A percentile compares a stretch with the other conserved stretches of the same genome.
phyloP scores from a whole-genome alignment of 2,113 vertebrate species.

The Columba janthina region DNA sequence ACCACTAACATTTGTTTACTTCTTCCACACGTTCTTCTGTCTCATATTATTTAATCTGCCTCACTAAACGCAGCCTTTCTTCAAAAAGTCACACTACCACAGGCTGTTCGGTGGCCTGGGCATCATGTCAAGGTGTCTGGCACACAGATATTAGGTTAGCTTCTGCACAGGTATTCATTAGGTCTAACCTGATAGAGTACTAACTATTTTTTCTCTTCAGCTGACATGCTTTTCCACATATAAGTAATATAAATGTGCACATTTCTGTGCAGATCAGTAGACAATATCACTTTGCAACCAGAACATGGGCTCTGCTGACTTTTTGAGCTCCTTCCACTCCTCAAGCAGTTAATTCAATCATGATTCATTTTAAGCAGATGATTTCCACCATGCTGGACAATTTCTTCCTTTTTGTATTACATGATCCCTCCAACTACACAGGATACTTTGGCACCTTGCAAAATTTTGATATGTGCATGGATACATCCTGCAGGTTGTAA shows the following conservation, averaged over 20 bases:
- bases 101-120: not conserved
- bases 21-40: not conserved
- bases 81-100: not conserved
- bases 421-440: not conserved
- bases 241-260: not conserved
- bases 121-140: not conserved
- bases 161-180: not conserved
- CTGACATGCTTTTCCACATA: not conserved
- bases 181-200: not conserved
- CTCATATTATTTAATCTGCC: not conserved
- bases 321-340: not conserved
- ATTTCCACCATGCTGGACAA: constrained; percentile 17
- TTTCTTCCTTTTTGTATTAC: not conserved
- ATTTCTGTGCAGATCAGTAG: not conserved
- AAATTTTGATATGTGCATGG: not conserved
- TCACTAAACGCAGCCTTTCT: not conserved
- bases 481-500: not conserved
- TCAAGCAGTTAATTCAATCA: not conserved
- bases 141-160: not conserved
- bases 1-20: not conserved
- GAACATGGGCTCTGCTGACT: not conserved
- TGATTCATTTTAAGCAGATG: constrained; percentile 12
- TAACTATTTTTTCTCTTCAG: not conserved
- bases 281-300: not conserved
- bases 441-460: not conserved